A percentile compares a stretch with the other conserved stretches of the same genome.
phyloP scores from a whole-genome alignment of 2,113 vertebrate species.

The Sisor rabdophorus region DNA sequence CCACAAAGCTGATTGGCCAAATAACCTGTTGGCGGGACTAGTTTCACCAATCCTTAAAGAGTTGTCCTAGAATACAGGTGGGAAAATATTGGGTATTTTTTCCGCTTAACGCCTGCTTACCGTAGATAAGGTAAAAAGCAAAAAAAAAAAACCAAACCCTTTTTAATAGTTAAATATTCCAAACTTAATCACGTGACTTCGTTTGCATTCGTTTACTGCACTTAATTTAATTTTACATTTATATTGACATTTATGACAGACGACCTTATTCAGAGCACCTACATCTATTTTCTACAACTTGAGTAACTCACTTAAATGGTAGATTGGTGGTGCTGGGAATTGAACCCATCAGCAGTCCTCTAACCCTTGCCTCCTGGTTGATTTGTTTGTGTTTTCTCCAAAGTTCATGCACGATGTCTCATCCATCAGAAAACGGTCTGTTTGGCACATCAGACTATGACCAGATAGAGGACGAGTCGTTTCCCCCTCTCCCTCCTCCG shows the following conservation, averaged over 20 bases:
- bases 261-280: too few relatives aligned
- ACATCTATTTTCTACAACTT: too few relatives aligned
- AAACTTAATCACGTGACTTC: neutral
- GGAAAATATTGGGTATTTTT: neutral
- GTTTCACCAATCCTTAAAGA: neutral
- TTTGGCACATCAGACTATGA: constrained; percentile 72
- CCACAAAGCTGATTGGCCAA: neutral
- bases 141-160: neutral
- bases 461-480: constrained; percentile 74
- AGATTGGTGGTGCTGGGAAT: too few relatives aligned
- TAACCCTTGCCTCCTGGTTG: neutral
- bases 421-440: constrained; percentile 64
- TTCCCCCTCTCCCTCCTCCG: constrained; percentile 84
- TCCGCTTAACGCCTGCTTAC: neutral
- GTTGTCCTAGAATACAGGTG: neutral
- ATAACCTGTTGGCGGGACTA: neutral
- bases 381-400: neutral
- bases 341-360: too few relatives aligned
- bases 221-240: neutral
- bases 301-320: too few relatives aligned
- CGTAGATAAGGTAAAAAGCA: too few relatives aligned
- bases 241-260: too few relatives aligned
- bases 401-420: constrained; percentile 59
- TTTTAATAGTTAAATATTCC: neutral
- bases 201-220: neutral